Evolutionary conservation across 2,113 vertebrate genomes (phyloP).

Genomic region (Eublepharis macularius): DNA sequence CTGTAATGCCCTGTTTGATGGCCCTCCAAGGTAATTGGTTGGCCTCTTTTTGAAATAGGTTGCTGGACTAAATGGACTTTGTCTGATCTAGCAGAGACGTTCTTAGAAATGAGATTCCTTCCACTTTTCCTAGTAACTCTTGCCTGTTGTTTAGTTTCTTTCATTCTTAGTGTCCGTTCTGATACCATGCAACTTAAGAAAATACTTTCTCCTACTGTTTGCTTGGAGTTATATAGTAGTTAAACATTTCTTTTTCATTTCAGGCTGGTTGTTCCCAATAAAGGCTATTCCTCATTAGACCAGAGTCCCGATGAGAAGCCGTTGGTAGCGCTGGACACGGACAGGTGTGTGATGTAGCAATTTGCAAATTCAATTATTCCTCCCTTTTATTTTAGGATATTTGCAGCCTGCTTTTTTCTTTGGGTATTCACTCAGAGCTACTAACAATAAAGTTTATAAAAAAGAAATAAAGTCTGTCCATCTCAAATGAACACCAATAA

Average conservation of each 20-base stretch:
- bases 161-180: neutral
- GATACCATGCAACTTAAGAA: neutral
- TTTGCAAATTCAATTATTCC: neutral
- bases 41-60: too few relatives aligned
- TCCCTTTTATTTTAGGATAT: too few relatives aligned
- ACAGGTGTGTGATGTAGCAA: constrained; percentile 82
- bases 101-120: neutral
- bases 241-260: constrained; percentile 43
- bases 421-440: too few relatives aligned
- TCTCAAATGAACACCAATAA: too few relatives aligned
- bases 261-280: constrained; percentile 97
- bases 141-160: neutral
- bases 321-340: constrained; percentile 96
- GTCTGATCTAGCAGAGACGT: too few relatives aligned
- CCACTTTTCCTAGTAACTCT: neutral
- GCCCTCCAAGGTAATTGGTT: too few relatives aligned
- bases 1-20: too few relatives aligned
- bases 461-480: too few relatives aligned
- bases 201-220: neutral
- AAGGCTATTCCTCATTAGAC: constrained; percentile 97
- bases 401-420: too few relatives aligned
- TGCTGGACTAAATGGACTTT: too few relatives aligned
- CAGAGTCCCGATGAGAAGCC: constrained; percentile 98
- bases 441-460: too few relatives aligned
- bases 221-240: neutral